These are phyloP conservation scores for Psix sp. DNA, from an alignment of 1,140 invertebrate species.

Conservation along the genomic window DNA sequence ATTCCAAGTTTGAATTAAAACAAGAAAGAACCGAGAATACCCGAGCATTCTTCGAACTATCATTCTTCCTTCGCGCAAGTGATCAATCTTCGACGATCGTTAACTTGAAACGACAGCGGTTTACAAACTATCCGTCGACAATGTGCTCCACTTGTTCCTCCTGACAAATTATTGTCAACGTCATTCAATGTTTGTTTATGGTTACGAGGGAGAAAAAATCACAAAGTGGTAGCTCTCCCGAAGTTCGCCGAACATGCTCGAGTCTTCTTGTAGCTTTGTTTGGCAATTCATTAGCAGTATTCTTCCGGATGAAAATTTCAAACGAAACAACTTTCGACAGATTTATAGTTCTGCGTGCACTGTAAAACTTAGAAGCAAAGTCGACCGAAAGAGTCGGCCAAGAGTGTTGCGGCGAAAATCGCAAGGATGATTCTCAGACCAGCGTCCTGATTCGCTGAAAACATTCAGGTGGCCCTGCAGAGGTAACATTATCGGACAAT, in stretches of 20 bases:
- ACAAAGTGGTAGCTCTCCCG: conserved; percentile 7
- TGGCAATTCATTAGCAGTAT: conserved; percentile 38
- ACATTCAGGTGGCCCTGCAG: too few species aligned
- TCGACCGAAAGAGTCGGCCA: too few species aligned
- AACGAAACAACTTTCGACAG: conserved; percentile 47
- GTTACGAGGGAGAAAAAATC: conserved; percentile 8
- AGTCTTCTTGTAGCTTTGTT: conserved; percentile 36
- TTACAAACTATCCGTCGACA: conserved; percentile 34
- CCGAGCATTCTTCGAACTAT: background rate
- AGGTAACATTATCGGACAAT: too few species aligned
- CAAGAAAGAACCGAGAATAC: too few species aligned
- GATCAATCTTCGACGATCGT: conserved; percentile 34
- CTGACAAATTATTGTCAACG: conserved; percentile 24
- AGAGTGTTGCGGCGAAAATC: too few species aligned
- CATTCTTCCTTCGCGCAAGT: conserved; percentile 7
- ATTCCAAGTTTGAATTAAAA: too few species aligned
- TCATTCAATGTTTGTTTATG: conserved; percentile 10
- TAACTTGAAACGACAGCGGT: conserved; percentile 31
- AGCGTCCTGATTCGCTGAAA: too few species aligned
- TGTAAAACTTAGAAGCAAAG: conserved; percentile 32
- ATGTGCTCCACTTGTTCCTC: background rate
- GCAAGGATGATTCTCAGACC: too few species aligned
- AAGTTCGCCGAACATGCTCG: conserved; percentile 8
- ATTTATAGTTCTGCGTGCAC: conserved; percentile 30
- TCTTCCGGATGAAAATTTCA: conserved; percentile 31